Conservation (phyloP, 1,140 invertebrate genomes). For the Drosophila jambulina region DNA sequence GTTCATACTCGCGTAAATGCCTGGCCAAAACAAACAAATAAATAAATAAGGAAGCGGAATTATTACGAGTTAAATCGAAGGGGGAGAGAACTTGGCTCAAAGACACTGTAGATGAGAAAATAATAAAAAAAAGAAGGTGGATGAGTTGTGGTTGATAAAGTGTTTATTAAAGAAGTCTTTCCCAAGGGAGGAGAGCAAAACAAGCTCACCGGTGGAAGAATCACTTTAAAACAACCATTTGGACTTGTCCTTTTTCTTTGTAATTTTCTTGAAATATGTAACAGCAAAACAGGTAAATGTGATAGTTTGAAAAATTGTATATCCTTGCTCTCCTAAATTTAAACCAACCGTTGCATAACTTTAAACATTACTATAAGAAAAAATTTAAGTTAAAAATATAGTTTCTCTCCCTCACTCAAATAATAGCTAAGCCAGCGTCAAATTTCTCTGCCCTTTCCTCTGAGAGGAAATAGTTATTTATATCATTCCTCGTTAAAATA, state of each 20-base stretch:
- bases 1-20: slow-evolving; percentile 15
- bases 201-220: background rate
- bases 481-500: too few relatives aligned
- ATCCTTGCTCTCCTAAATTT: background rate
- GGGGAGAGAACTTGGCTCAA: background rate
- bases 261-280: background rate
- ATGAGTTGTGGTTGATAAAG: slow-evolving; percentile 18
- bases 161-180: slow-evolving; percentile 19
- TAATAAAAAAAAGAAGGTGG: slow-evolving; percentile 15
- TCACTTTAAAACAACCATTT: background rate
- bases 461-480: too few relatives aligned
- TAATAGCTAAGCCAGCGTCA: too few relatives aligned
- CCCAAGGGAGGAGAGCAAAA: background rate
- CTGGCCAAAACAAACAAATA: slow-evolving; percentile 44
- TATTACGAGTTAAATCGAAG: slow-evolving; percentile 44
- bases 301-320: background rate
- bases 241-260: too few relatives aligned
- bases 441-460: too few relatives aligned
- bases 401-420: background rate
- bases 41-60: slow-evolving; percentile 62
- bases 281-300: fast-evolving
- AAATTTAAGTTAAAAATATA: background rate
- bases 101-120: slow-evolving; percentile 8
- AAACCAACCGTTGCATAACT: background rate
- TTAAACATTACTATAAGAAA: background rate